Conservation (phyloP, 2,113 vertebrate genomes). For the Campylomormyrus numenius region DNA sequence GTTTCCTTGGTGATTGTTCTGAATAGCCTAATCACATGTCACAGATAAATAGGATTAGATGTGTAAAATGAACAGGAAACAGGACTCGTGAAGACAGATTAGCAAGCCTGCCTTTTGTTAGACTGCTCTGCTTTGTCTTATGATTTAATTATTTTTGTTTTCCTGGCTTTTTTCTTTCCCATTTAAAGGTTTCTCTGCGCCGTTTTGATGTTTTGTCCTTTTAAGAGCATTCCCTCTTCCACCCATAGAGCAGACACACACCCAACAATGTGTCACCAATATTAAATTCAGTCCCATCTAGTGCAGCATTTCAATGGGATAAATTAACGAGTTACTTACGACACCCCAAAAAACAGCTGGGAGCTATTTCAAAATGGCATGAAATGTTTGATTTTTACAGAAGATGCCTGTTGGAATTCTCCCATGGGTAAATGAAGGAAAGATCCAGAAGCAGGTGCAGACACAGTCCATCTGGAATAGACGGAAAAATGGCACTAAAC, state of each 20-base stretch:
- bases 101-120: neutral
- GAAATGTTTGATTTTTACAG: neutral
- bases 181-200: neutral
- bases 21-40: neutral
- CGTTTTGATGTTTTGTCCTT: neutral
- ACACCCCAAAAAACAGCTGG: neutral
- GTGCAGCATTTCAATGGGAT: neutral
- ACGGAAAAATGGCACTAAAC: neutral
- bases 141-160: neutral
- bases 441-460: neutral
- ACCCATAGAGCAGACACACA: conserved; percentile 1
- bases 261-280: neutral
- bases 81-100: neutral
- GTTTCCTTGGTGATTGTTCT: neutral
- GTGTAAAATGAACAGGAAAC: neutral
- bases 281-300: neutral
- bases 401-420: neutral
- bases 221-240: neutral
- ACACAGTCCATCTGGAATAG: neutral
- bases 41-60: neutral
- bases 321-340: neutral
- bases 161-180: neutral
- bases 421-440: neutral
- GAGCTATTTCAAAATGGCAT: neutral
- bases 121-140: neutral